Evolutionary conservation across 1,140 invertebrate genomes (phyloP).

Genomic region (Parapsyche elsis): DNA sequence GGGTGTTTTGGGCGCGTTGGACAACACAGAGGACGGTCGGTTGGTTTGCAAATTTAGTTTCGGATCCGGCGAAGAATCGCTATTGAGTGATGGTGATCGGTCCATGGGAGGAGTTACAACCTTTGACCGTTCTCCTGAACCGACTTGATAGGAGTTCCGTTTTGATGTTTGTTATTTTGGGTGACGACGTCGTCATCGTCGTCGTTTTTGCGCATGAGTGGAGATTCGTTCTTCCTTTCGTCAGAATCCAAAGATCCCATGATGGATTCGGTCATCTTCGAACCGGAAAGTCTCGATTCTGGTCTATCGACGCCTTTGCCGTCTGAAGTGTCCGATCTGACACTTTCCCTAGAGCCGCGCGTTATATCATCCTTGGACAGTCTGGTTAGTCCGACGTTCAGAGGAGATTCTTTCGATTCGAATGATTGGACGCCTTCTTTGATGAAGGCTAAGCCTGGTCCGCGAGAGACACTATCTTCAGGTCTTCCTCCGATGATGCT

Average conservation of each 20-base stretch:
- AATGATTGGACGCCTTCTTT: conserved; percentile 60
- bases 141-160: conserved; percentile 47
- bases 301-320: conserved; percentile 61
- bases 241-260: conserved; percentile 62
- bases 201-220: conserved; percentile 55
- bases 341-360: conserved; percentile 61
- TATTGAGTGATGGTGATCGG: conserved; percentile 66
- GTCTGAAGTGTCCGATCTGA: conserved; percentile 61
- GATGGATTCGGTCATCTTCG: conserved; percentile 67
- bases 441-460: conserved; percentile 63
- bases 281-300: conserved; percentile 63
- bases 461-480: conserved; percentile 60
- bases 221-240: conserved; percentile 48
- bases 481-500: conserved; percentile 62
- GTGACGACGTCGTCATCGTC: conserved; percentile 64
- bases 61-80: conserved; percentile 65
- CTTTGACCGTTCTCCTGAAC: conserved; percentile 47
- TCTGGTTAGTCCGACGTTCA: conserved; percentile 53
- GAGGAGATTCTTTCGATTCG: conserved; percentile 52
- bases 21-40: conserved; percentile 47
- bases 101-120: conserved; percentile 59
- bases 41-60: conserved; percentile 42
- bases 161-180: conserved; percentile 59
- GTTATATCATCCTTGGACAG: conserved; percentile 54
- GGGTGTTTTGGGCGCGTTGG: conserved; percentile 52